Base-by-base conservation (phyloP, 2,888 invertebrate species). In the Amiota mariae region DNA sequence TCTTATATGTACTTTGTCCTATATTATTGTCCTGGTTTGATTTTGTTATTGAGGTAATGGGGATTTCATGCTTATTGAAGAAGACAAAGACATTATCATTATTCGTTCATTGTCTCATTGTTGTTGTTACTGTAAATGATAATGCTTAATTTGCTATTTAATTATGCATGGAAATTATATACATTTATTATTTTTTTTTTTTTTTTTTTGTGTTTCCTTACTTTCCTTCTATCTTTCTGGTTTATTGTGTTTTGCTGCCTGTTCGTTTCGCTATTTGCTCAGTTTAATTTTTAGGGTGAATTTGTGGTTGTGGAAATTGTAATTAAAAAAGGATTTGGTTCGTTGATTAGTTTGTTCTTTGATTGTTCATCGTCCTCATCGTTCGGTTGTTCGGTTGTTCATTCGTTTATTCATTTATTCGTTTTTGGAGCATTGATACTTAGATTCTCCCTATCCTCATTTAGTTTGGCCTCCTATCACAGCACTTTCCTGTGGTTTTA, bases 91-190 rank as follows among this genome's bases (percentile, higher is more conserved):
- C 67, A 51, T 68, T 68, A 68, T 20, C 67, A 68, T 49, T 6
- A 36, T 36, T 36, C 36, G 36, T 36, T 6, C 36, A 36, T 36
- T 36, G 36, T 36, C 36, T 36, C 46, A 12, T 15, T n/a, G 12
- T 67, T 24, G 54, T 67, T 67, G 67, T 15, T 67, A 24, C 51
- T 51, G 67, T 24, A 68, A 68, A 51, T 68, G 67, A 68, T 68
- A 68, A 68, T 68, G 67, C 67, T 68, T 68, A 68, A 68, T 68
- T 68, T 68, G 67, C 51, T 68, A 68, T 68, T 68, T 68, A 68
- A 68, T 68, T 68, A 68, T 68, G 67, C 67, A 68, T 68, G 67
- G 54, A 51, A 68, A 68, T 36, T 36, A 36, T 68, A 68, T 36
- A 36, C 36, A 36, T 36, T 36, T 68, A 11, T 20, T 59, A 59